These are phyloP conservation scores for Pachypanchax playfairii DNA, from an alignment of 2,113 vertebrate species.

Conservation along the genomic window DNA sequence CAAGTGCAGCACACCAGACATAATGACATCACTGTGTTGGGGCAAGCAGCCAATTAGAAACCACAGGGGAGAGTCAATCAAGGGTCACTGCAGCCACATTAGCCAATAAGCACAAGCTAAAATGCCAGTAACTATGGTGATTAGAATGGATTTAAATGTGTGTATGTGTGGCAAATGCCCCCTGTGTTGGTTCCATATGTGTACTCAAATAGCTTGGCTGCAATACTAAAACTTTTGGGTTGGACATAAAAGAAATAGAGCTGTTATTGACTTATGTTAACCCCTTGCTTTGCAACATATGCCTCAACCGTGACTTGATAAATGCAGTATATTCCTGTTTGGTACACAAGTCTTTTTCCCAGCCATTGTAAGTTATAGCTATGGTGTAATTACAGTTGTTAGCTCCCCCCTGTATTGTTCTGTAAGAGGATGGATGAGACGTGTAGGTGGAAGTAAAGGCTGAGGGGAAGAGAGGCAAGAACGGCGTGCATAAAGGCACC, in stretches of 20 bases:
- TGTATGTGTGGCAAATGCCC: conserved; percentile 55
- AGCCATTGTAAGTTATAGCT: conserved; percentile 25
- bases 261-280: conserved; percentile 12
- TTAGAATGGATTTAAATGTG: conserved; percentile 58
- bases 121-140: conserved; percentile 67
- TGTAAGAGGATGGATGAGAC: conserved; percentile 61
- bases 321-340: conserved; percentile 15
- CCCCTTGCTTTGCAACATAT: conserved; percentile 10
- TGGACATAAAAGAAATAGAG: conserved; percentile 14
- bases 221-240: conserved; percentile 4
- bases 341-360: conserved; percentile 6
- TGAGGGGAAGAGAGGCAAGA: conserved; percentile 47
- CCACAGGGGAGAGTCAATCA: conserved; percentile 58
- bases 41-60: conserved; percentile 62
- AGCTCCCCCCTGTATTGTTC: conserved; percentile 52
- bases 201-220: conserved; percentile 13
- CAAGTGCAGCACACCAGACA: conserved; percentile 42
- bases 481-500: conserved; percentile 49
- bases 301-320: background rate
- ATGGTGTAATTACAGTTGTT: conserved; percentile 51
- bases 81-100: conserved; percentile 54
- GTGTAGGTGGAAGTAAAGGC: conserved; percentile 64
- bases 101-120: conserved; percentile 43
- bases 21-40: conserved; percentile 56
- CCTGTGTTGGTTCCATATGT: conserved; percentile 50